Percentiles rank a stretch among this genome's conserved stretches.
phyloP scores from a whole-genome alignment of 2,888 invertebrate species.

The Eubasilissa splendida region DNA sequence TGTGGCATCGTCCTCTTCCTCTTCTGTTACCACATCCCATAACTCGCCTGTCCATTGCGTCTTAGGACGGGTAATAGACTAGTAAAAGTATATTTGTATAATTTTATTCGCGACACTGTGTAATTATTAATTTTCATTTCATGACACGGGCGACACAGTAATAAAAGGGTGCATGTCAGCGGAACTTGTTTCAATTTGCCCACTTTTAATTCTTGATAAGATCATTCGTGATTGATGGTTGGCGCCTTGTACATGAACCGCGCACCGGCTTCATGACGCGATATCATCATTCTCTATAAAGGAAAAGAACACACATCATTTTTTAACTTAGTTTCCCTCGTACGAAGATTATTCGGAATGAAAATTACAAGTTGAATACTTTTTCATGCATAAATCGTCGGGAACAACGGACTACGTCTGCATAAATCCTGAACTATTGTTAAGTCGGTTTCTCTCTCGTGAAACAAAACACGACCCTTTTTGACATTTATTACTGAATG shows the following conservation, averaged over 20 bases:
- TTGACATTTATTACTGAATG: constrained; percentile 31
- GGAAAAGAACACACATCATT: background rate
- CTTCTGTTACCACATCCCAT: too few relatives aligned
- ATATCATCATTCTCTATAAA: background rate
- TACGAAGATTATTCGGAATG: constrained; percentile 13
- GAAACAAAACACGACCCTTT: constrained; percentile 31
- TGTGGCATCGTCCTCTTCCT: too few relatives aligned
- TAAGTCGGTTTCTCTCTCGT: constrained; percentile 30
- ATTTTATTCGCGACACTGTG: background rate
- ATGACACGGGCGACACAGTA: background rate
- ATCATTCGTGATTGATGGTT: constrained; percentile 24
- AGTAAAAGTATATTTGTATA: too few relatives aligned
- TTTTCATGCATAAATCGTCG: constrained; percentile 30
- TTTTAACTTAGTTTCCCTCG: background rate
- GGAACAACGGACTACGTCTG: constrained; percentile 24
- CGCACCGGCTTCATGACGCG: background rate
- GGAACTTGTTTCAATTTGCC: constrained; percentile 20
- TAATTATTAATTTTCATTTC: background rate
- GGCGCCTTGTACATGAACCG: background rate
- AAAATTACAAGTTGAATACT: constrained; percentile 28
- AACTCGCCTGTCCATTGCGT: too few relatives aligned
- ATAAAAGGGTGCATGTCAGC: background rate
- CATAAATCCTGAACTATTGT: constrained; percentile 33
- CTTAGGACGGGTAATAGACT: too few relatives aligned
- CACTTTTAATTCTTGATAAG: constrained; percentile 23